phyloP scores from a whole-genome alignment of 2,113 vertebrate species.

The Polypterus bichir region DNA sequence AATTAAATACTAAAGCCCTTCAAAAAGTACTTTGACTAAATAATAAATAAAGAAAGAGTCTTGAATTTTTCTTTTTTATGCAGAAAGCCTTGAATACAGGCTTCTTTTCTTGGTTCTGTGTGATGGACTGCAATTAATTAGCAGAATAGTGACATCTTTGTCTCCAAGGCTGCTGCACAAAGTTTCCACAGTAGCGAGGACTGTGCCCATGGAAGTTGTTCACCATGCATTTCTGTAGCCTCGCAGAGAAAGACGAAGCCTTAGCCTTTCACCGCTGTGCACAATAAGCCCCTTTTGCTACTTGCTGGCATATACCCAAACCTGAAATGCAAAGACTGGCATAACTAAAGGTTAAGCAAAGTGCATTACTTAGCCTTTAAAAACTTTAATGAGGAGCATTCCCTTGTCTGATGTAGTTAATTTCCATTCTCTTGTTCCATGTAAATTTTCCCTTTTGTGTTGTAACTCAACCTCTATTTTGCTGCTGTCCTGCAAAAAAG shows the following conservation, averaged over 20 bases:
- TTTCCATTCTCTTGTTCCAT: neutral
- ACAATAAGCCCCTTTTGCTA: constrained; percentile 5
- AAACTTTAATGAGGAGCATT: constrained; percentile 1
- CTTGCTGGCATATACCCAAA: neutral
- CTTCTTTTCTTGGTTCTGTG: neutral
- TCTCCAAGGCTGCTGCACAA: neutral
- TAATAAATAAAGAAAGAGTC: too few relatives aligned
- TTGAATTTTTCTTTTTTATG: neutral
- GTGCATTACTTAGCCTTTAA: constrained; percentile 2
- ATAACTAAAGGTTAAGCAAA: constrained; percentile 6
- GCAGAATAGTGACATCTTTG: constrained; percentile 2
- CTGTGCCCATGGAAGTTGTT: neutral
- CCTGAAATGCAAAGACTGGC: neutral
- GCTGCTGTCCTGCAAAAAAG: neutral
- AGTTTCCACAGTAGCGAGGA: neutral
- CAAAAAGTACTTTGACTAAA: too few relatives aligned
- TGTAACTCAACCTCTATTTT: neutral
- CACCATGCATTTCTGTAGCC: neutral
- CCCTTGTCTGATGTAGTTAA: neutral
- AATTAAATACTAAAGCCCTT: too few relatives aligned
- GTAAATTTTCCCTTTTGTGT: neutral
- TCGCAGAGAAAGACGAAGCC: neutral
- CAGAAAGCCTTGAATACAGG: neutral
- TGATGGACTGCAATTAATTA: constrained; percentile 3
- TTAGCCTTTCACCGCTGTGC: neutral